A percentile compares a stretch with the other conserved stretches of the same genome.
These are phyloP conservation scores for Lepidurus couesii DNA, from an alignment of 1,140 invertebrate genomes.

Conservation along the genomic window DNA sequence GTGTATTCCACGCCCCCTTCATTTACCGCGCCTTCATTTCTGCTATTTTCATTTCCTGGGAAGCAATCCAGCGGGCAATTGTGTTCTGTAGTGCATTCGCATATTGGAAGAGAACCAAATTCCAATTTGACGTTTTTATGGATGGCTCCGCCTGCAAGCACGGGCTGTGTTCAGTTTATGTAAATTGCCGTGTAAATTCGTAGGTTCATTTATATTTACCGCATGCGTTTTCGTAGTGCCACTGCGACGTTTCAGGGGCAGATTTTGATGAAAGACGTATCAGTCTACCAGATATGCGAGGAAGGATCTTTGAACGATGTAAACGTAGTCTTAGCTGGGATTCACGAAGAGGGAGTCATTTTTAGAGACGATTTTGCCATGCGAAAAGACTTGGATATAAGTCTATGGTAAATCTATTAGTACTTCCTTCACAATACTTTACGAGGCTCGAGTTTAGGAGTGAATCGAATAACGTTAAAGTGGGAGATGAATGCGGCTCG, in stretches of 20 bases:
- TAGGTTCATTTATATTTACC: slow-evolving; percentile 29
- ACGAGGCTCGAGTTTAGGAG: slow-evolving; percentile 32
- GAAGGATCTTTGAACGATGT: slow-evolving; percentile 40
- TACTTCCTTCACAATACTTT: slow-evolving; percentile 41
- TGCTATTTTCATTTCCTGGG: not conserved
- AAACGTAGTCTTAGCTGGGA: slow-evolving; percentile 36
- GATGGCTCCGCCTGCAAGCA: slow-evolving; percentile 47
- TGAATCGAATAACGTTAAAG: slow-evolving; percentile 41
- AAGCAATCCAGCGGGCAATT: slow-evolving; percentile 32
- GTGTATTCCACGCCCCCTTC: slow-evolving; percentile 23
- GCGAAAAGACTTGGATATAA: slow-evolving; percentile 37
- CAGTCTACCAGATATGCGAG: slow-evolving; percentile 46
- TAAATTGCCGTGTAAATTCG: slow-evolving; percentile 34
- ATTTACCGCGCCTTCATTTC: not conserved
- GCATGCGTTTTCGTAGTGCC: slow-evolving; percentile 40
- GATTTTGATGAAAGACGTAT: slow-evolving; percentile 46
- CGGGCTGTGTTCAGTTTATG: slow-evolving; percentile 49
- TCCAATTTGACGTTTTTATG: slow-evolving; percentile 45
- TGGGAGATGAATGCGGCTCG: slow-evolving; percentile 40
- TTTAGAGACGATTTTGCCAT: slow-evolving; percentile 48
- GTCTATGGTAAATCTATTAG: slow-evolving; percentile 42
- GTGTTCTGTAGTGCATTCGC: slow-evolving; percentile 37
- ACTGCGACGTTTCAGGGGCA: slow-evolving; percentile 44
- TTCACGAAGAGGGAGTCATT: slow-evolving; percentile 43
- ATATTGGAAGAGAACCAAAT: slow-evolving; percentile 35